Evolutionary conservation across 2,888 invertebrate genomes (phyloP), one percentile per base, ranked within the genome.

Genomic region (Selenia dentaria): DNA sequence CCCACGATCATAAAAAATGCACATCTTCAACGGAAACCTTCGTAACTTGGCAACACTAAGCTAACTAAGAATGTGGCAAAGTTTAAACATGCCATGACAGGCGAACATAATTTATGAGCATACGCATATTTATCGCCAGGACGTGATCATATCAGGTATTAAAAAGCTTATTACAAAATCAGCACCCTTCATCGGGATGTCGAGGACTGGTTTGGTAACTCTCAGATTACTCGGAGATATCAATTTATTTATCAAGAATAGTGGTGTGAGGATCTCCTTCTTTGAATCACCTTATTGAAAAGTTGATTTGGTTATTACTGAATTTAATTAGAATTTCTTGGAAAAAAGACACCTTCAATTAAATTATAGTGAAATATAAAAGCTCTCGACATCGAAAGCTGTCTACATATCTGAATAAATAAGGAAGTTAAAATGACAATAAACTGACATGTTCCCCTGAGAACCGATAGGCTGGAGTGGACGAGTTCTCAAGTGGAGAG

Each of bases 51-150:
- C 8, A 22, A 22, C 8, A 22, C 8, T 1, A 20, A 20, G 6
- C 5, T 24, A 18, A 38, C 24, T 40, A 40, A 46, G 40, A 36
- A 49, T 43, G 51, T 50, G 33, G 41, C 38, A 37, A 44, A 54
- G 36, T 64, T 65, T 69, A 70, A 70, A 77, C 71, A 70, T 70
- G 68, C 68, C 67, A 68, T 75, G 79, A 79, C 75, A 74, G 68
- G 61, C 65, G 63, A 50, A 59, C 62, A 44, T 59, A 67, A 66
- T 71, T 64, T 70, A 79, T 77, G 73, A 71, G 66, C 79, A 73
- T 74, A 69, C 69, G 65, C 74, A 62, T 60, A 57, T 64, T 67
- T 74, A 67, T 63, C 60, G 59, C 61, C 32, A 31, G 43, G 47
- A 48, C 54, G 43, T 50, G 54, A 48, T 57, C 57, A 56, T 55